Evolutionary conservation across 2,797 vertebrate genomes (phyloP).

Genomic region (Lindbergichthys nudifrons): DNA sequence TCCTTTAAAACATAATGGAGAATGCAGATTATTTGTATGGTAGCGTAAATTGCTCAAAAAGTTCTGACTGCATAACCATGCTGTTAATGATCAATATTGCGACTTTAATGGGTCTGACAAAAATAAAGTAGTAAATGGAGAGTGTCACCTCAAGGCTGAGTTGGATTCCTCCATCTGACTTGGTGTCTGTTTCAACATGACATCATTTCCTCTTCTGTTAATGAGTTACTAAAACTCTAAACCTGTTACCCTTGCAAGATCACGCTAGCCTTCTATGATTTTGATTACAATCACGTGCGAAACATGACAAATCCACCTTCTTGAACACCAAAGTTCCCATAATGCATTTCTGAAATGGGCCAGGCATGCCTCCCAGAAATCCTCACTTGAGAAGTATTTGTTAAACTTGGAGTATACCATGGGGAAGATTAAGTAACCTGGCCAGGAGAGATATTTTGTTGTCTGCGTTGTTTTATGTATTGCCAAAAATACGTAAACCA

Average conservation of each 20-base stretch:
- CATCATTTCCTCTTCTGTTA: background rate
- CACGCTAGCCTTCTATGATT: background rate
- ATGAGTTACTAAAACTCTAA: background rate
- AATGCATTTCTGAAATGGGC: background rate
- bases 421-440: background rate
- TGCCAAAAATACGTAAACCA: conserved; percentile 2
- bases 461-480: background rate
- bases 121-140: background rate
- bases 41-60: too few relatives aligned
- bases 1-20: too few relatives aligned
- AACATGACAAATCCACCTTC: background rate
- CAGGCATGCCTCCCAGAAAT: background rate
- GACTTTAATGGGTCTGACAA: background rate
- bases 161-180: background rate
- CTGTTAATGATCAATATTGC: background rate
- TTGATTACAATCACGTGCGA: background rate
- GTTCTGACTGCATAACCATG: too few relatives aligned
- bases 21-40: too few relatives aligned
- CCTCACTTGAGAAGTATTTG: too few relatives aligned
- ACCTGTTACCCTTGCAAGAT: background rate
- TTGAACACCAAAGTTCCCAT: too few relatives aligned
- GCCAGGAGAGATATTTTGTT: background rate
- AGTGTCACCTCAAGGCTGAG: background rate
- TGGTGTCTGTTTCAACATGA: background rate
- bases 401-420: background rate